Conservation (phyloP, 2,113 vertebrate species). For the mouse (Mus musculus) region GRCm39 chr12:74832501-74833000, state of each 20-base stretch:
- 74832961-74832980: neutral
- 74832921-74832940: neutral
- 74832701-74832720: neutral
- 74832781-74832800: neutral
- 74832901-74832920: accelerated
- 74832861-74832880: neutral
- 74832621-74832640: neutral
- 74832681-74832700: neutral
- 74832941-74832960: neutral
- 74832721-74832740: neutral
- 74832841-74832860: neutral
- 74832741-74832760: neutral
- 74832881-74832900: accelerated
- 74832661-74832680: neutral
- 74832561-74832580: neutral
- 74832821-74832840: neutral
- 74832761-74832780: neutral
- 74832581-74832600: neutral
- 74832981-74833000: accelerated
- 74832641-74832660: neutral
- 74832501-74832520: neutral
- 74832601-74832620: neutral
- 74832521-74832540: neutral
- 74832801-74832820: neutral
- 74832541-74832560: neutral